A percentile compares a stretch with the other conserved stretches of the same genome.
phyloP scores from a whole-genome alignment of 2,113 vertebrate genomes.

The Mionectes macconnelli region DNA sequence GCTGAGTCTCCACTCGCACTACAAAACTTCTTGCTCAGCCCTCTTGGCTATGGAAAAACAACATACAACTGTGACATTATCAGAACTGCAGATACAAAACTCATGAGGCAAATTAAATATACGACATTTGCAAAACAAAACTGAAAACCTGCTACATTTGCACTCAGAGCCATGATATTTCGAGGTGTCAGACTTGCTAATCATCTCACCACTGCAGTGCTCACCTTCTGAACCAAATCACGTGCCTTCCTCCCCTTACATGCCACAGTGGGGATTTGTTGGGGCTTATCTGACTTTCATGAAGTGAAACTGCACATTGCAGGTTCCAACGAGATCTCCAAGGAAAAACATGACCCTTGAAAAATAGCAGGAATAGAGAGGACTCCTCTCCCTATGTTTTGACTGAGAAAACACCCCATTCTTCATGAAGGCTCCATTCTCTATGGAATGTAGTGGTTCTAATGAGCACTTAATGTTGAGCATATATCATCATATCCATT shows the following conservation, averaged over 20 bases:
- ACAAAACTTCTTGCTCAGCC: background rate
- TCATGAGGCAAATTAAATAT: background rate
- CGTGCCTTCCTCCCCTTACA: background rate
- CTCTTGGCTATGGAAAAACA: background rate
- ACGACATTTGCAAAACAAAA: background rate
- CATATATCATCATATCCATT: background rate
- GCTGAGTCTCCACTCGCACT: background rate
- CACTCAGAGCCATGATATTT: background rate
- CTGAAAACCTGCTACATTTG: background rate
- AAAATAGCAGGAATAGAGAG: background rate
- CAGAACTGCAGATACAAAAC: background rate
- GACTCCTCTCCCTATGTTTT: background rate
- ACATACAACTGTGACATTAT: background rate
- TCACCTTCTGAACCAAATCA: background rate
- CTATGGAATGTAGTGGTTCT: background rate
- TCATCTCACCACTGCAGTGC: background rate
- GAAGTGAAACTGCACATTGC: background rate
- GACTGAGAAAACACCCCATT: background rate
- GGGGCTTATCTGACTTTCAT: conserved; percentile 2
- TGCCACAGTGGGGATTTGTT: background rate
- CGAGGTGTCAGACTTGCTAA: background rate
- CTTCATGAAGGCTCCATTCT: background rate
- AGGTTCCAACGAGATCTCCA: background rate
- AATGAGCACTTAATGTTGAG: background rate
- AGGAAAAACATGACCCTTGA: background rate